Base-by-base conservation (phyloP, 2,113 vertebrate genomes). In the Hippocampus comes region DNA sequence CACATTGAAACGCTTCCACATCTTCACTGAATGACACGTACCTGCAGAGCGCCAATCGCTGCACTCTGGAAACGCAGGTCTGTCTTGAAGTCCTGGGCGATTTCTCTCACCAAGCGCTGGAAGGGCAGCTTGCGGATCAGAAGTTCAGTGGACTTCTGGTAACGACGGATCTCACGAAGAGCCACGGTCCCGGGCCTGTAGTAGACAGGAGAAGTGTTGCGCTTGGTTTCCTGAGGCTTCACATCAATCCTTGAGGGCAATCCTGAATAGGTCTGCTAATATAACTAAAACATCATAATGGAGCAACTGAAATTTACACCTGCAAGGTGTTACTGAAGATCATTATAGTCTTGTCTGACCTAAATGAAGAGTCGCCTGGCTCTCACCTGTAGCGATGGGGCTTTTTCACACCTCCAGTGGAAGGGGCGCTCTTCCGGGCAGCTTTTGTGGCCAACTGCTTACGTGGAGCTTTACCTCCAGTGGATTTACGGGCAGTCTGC, bases 321-420 rank as follows among this genome's bases (percentile, higher is more conserved):
- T 63, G 41, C 42, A 49, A 68, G 9, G 1, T 34, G 14, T 10
- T 4, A 34, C 5, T 51, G 4, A 4, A 49, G 25, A 56, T 53
- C 4, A 30, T 53, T 25, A 67, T 10, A 21, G 21, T 49, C 17
- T 34, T n/a, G 34, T 23, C 21, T 56, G 21, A 10, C 12, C 23
- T 51, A 48, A 48, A 27, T n/a, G 9, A 67, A 4, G 27, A 41
- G 20, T 27, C 1, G 9, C 43, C 2, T 38, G 53, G 14, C 41
- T 41, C 30, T 78, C 83, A 95, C 94, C 94, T 92, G 93, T 95
- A 95, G 38, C 94, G 94, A 84, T 95, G 94, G 63, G 94, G 94
- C 80, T 95, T 95, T 89, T 95, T 95, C 53, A 95, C 94, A 1
- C 94, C 94, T n/a, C 94, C 94, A 43, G 94, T 94, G 56, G 94